Evolutionary conservation across 2,113 vertebrate genomes (phyloP).

Genomic region (Hassar affinis): DNA sequence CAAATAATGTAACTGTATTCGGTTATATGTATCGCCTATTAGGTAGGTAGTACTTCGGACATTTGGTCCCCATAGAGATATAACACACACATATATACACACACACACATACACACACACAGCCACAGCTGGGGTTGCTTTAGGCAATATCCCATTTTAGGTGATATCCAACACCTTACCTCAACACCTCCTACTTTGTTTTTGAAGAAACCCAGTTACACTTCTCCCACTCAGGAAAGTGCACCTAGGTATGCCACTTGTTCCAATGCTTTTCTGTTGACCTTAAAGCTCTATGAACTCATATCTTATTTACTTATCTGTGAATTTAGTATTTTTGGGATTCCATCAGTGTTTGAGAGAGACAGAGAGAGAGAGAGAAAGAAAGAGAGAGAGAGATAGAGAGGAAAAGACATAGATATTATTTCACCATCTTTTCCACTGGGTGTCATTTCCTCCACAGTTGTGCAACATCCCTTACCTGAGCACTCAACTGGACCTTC

Average conservation of each 20-base stretch:
- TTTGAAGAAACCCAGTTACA: conserved; percentile 14
- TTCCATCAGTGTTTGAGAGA: not conserved
- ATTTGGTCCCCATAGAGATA: no score
- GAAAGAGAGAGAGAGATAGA: not conserved
- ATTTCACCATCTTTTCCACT: not conserved
- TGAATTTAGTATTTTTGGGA: not conserved
- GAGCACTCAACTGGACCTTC: conserved; percentile 74
- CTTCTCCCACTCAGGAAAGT: not conserved
- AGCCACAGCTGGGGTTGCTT: conserved; percentile 1
- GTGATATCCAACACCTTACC: conserved; percentile 1
- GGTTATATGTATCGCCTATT: no score
- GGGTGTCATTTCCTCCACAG: conserved; percentile 59
- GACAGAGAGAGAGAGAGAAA: not conserved
- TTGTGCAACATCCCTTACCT: conserved; percentile 81
- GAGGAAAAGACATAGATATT: not conserved
- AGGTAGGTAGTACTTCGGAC: no score
- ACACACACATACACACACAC: not conserved
- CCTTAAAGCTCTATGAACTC: not conserved
- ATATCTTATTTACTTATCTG: conserved; percentile 17
- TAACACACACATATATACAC: not conserved
- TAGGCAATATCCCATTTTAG: conserved; percentile 15
- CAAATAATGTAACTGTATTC: no score
- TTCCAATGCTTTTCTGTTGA: not conserved
- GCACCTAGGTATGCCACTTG: not conserved
- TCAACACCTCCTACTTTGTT: conserved; percentile 20